phyloP scores from a whole-genome alignment of 2,888 invertebrate species.

The Hoplodrina ambigua region DNA sequence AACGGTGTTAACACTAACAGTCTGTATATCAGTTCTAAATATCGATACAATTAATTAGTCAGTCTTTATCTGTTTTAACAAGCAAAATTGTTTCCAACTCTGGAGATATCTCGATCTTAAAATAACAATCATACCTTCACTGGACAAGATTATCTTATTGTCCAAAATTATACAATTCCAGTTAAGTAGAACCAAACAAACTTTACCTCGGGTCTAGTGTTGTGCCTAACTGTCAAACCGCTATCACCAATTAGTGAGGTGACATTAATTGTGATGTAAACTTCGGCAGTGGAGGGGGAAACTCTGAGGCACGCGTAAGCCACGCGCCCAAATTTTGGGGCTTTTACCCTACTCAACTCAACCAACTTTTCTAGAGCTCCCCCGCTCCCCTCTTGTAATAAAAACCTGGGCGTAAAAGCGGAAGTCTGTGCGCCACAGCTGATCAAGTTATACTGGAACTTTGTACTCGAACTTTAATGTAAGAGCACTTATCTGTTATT shows the following conservation, averaged over 20 bases:
- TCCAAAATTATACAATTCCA: constrained; percentile 47
- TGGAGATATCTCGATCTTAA: constrained; percentile 9
- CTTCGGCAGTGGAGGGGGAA: constrained; percentile 71
- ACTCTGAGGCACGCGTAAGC: constrained; percentile 74
- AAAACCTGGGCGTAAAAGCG: neutral
- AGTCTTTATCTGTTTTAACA: neutral
- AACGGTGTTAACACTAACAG: too few species aligned
- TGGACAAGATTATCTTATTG: constrained; percentile 26
- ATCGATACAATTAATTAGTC: neutral
- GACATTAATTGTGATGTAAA: constrained; percentile 85
- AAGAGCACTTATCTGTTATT: constrained; percentile 76
- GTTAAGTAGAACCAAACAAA: constrained; percentile 47
- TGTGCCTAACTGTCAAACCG: constrained; percentile 73
- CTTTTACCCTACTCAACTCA: constrained; percentile 67
- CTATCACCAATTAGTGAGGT: constrained; percentile 81
- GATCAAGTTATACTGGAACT: constrained; percentile 51
- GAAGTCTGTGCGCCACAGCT: neutral
- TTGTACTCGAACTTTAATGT: constrained; percentile 65
- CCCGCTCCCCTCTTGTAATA: neutral
- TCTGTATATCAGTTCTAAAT: neutral
- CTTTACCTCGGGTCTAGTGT: constrained; percentile 59
- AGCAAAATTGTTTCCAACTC: constrained; percentile 7
- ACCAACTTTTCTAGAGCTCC: constrained; percentile 50
- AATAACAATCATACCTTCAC: constrained; percentile 8
- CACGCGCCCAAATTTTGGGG: constrained; percentile 79